Base-by-base conservation (phyloP, 2,113 vertebrate genomes). In the Rynchops niger region DNA sequence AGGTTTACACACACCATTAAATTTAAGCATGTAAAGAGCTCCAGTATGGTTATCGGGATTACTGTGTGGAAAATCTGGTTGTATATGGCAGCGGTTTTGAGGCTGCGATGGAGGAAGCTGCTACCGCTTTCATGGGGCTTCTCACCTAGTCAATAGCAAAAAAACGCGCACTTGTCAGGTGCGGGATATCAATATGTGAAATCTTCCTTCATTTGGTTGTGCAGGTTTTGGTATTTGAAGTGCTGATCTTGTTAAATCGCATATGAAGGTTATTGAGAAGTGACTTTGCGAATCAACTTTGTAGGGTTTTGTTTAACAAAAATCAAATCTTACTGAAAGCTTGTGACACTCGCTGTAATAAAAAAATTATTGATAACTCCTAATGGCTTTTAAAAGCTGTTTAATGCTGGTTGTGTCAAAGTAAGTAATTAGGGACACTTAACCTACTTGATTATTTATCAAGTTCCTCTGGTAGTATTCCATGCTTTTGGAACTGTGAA, bases 271-370 rank as follows among this genome's bases (percentile, higher is more conserved):
- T 87, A n/a, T 32, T 22, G 49, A 77, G 21, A 40, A 71, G 78
- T 55, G 86, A n/a, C 49, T 83, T 92, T 93, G 86, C 49, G 77
- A 50, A 55, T 94, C 74, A 70, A 56, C 43, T 85, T 92, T 15
- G 27, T 86, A 36, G 61, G 58, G 26, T 73, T 95, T 89, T 86
- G 74, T 92, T 96, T 86, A 82, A 82, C 91, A 96, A 96, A 98
- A 98, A 95, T 97, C n/a, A 59, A 82, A 98, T 88, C 73, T 96
- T 45, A 8, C 29, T 95, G 70, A 62, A 94, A 95, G 66, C 45
- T 30, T 83, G 50, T 81, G 87, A 88, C n/a, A 45, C 15, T 86
- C 82, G 30, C 23, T 82, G 49, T 91, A 90, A 95, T 93, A 81
- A 85, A 94, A 94, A 73, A 42, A 83, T 91, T 91, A 82, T 61